Base-by-base conservation (phyloP, 2,113 vertebrate genomes). In the Periophthalmus modestus region DNA sequence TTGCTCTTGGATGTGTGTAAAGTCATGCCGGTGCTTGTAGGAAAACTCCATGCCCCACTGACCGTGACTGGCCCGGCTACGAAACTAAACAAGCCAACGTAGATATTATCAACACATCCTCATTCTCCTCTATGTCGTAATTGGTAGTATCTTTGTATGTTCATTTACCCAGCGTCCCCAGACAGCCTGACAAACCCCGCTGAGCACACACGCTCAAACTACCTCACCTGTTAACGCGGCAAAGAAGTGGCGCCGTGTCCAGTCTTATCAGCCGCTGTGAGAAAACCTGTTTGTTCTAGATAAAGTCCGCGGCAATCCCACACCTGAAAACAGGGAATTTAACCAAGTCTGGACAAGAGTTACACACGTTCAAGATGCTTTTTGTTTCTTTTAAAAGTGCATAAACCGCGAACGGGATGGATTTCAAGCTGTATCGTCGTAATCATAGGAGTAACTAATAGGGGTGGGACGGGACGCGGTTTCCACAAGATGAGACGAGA, bases 271-370 rank as follows among this genome's bases (percentile, higher is more conserved):
- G 69, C 70, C 71, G 66, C 82, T 74, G 78, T 72, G 88, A 81
- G 82, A 84, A 85, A 88, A 69, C 39, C 78, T 90, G 85, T 91
- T 92, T 90, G 89, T 82, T 89, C 85, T 85, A 81, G 89, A 90
- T 86, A 87, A 77, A 84, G 85, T 78, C 81, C 71, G 66, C 72
- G 73, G 83, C 80, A 82, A 85, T 82, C 79, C 74, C 73, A 67
- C 77, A 58, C 81, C 76, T 59, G 57, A 71, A 80, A 43, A 54
- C 58, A 69, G 78, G 86, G 80, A 82, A 82, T 85, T 84, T 78
- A 74, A 71, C 73, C 50, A 54, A 69, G 63, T 71, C 54, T 47
- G 71, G 74, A 85, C 74, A 73, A 75, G 77, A 78, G 62, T 73
- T 50, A 3, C 2, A 5, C 21, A 23, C 12, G 11, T 57, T 57